Evolutionary conservation across 2,888 invertebrate species (phyloP).

Genomic region (Augochlorella aurata): DNA sequence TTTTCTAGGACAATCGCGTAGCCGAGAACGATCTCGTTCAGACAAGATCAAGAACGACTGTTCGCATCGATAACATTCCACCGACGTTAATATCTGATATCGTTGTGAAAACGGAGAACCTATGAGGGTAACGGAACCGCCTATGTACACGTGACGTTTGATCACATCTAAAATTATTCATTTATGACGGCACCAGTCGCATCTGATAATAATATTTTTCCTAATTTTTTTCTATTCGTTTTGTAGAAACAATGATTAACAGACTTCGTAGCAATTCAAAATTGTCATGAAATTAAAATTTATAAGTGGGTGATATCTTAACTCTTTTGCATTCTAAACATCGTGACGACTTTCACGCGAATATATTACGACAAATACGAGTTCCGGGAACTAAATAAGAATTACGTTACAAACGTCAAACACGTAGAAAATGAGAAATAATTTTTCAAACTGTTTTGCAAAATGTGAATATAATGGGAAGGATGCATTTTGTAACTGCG

Average conservation of each 20-base stretch:
- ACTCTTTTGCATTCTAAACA: too few species aligned
- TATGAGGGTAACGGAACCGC: constrained; percentile 8
- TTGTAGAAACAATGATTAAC: neutral
- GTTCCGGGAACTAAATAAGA: too few species aligned
- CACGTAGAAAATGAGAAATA: too few species aligned
- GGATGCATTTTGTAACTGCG: neutral
- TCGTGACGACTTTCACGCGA: too few species aligned
- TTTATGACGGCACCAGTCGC: neutral
- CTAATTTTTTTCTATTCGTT: neutral
- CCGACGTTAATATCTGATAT: constrained; percentile 51
- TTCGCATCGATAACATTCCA: constrained; percentile 64
- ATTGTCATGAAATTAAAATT: too few species aligned
- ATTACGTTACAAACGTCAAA: too few species aligned
- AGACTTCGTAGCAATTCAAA: neutral
- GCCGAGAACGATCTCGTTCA: constrained; percentile 50
- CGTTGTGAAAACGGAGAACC: constrained; percentile 33
- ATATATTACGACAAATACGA: too few species aligned
- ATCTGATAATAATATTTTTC: neutral
- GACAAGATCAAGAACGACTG: constrained; percentile 69
- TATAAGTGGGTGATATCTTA: too few species aligned
- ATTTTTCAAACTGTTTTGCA: too few species aligned
- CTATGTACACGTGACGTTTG: neutral
- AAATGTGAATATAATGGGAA: too few species aligned
- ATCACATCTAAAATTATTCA: neutral
- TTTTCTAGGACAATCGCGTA: constrained; percentile 67